Percentiles rank a stretch among this genome's conserved stretches.
phyloP scores from a whole-genome alignment of 2,888 invertebrate genomes.

The Agrypnus murinus region DNA sequence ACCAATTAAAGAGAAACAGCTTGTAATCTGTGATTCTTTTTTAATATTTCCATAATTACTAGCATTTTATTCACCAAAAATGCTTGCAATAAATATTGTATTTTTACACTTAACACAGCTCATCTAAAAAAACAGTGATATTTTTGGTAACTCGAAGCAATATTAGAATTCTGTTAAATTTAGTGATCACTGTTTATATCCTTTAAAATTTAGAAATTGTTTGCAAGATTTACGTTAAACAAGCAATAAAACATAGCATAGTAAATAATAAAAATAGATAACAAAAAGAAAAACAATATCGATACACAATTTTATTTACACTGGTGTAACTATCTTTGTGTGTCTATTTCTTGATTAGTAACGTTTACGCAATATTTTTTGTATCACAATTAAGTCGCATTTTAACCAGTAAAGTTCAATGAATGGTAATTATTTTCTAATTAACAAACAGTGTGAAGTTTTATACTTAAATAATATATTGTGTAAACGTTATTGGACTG shows the following conservation, averaged over 20 bases:
- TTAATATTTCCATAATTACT: conserved; percentile 53
- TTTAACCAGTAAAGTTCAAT: conserved; percentile 4
- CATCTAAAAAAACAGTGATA: conserved; percentile 68
- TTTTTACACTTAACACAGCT: conserved; percentile 68
- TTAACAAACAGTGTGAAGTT: neutral
- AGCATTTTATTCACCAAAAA: conserved; percentile 60
- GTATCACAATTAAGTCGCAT: neutral
- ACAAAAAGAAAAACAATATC: conserved; percentile 26
- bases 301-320: conserved; percentile 51
- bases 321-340: conserved; percentile 48
- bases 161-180: conserved; percentile 59
- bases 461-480: conserved; percentile 23
- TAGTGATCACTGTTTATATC: conserved; percentile 47
- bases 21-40: conserved; percentile 63
- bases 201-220: conserved; percentile 41
- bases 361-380: conserved; percentile 44
- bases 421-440: conserved; percentile 13
- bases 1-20: conserved; percentile 24
- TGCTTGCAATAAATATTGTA: conserved; percentile 68
- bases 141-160: conserved; percentile 72
- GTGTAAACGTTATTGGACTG: conserved; percentile 45
- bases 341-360: conserved; percentile 46
- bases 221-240: conserved; percentile 46
- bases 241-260: conserved; percentile 49
- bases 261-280: conserved; percentile 24